phyloP scores from a whole-genome alignment of 2,888 invertebrate genomes.

The Ochlodes sylvanus region DNA sequence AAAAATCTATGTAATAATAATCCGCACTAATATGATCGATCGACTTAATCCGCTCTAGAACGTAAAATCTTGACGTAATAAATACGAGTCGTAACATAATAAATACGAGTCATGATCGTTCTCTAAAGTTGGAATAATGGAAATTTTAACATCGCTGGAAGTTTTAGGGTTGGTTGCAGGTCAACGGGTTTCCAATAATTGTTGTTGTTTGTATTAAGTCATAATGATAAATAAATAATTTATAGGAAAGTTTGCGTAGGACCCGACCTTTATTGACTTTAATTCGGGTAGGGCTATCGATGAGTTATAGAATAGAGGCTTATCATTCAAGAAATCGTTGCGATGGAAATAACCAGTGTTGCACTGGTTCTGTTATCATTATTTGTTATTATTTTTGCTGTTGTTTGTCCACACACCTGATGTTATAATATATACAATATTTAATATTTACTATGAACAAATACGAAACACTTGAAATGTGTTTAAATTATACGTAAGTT shows the following conservation, averaged over 20 bases:
- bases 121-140: no score
- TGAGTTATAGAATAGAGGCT: constrained; percentile 18
- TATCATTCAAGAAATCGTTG: constrained; percentile 40
- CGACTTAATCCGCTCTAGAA: no score
- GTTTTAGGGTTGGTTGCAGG: no score
- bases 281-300: constrained; percentile 26
- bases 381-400: constrained; percentile 46
- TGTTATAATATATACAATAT: constrained; percentile 5
- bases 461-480: constrained; percentile 30
- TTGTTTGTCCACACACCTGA: constrained; percentile 42
- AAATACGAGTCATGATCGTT: no score
- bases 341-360: constrained; percentile 46
- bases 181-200: no score
- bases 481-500: neutral
- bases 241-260: constrained; percentile 1
- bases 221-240: no score
- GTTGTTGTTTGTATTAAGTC: no score
- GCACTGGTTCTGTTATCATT: constrained; percentile 40
- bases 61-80: no score
- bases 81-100: no score
- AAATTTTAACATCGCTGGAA: no score
- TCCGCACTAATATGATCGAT: no score
- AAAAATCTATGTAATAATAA: no score
- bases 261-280: constrained; percentile 13
- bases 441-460: constrained; percentile 22